Conservation (phyloP, 1,140 invertebrate genomes). For the Ylistrum balloti region DNA sequence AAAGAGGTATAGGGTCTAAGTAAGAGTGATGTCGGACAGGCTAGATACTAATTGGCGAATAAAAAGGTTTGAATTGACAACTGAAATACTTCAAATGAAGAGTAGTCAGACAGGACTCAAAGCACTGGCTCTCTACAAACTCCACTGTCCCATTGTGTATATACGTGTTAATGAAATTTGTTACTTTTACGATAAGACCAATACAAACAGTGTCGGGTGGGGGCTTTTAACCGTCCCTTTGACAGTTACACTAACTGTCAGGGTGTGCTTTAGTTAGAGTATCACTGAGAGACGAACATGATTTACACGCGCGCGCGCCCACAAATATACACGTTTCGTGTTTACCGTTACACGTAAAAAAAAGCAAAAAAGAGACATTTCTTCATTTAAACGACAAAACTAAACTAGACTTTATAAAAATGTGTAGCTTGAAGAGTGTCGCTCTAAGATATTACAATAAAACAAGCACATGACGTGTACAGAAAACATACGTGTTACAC, state of each 20-base stretch:
- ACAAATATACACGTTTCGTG: background rate
- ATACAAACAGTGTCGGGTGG: slow-evolving; percentile 24
- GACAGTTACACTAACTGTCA: slow-evolving; percentile 15
- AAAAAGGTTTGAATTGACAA: slow-evolving; percentile 40
- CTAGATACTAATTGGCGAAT: slow-evolving; percentile 28
- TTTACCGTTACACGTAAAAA: background rate
- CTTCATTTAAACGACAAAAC: too few species aligned
- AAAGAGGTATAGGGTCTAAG: background rate
- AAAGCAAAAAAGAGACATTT: too few species aligned
- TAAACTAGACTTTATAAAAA: too few species aligned
- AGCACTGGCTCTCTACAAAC: slow-evolving; percentile 13
- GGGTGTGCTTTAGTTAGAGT: background rate
- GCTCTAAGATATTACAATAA: too few species aligned
- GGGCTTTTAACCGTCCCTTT: slow-evolving; percentile 1
- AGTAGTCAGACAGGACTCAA: background rate
- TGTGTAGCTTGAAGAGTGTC: too few species aligned
- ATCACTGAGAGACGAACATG: background rate
- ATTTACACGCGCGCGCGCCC: slow-evolving; percentile 21
- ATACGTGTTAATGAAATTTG: slow-evolving; percentile 28
- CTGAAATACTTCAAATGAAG: slow-evolving; percentile 31
- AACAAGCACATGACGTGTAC: too few species aligned
- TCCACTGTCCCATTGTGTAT: background rate
- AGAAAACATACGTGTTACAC: too few species aligned
- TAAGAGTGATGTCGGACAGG: background rate
- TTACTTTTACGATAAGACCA: slow-evolving; percentile 39